Conservation (phyloP, 2,888 invertebrate species). For the Troilus luridus region DNA sequence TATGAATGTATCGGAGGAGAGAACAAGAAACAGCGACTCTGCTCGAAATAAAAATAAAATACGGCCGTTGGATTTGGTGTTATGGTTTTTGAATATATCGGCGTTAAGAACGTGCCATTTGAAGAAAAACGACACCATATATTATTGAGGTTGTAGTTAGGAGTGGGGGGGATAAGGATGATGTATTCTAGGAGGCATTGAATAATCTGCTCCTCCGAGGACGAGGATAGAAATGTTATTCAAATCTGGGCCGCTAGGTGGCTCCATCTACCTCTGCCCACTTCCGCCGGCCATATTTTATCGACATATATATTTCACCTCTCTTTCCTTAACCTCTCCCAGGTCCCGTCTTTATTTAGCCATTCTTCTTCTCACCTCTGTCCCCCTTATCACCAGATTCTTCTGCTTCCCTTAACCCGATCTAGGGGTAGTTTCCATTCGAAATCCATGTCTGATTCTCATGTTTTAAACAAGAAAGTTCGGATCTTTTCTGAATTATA, state of each 20-base stretch:
- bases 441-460: background rate
- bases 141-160: constrained; percentile 49
- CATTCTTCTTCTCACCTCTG: constrained; percentile 29
- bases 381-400: constrained; percentile 14
- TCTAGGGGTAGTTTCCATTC: background rate
- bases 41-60: constrained; percentile 33
- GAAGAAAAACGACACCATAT: constrained; percentile 38
- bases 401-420: background rate
- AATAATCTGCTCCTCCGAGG: constrained; percentile 36
- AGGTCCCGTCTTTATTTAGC: constrained; percentile 14
- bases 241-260: constrained; percentile 53
- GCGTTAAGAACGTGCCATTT: constrained; percentile 4
- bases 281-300: constrained; percentile 35
- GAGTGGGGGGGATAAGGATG: constrained; percentile 55
- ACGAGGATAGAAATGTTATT: constrained; percentile 53
- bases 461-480: background rate
- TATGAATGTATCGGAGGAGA: background rate
- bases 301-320: constrained; percentile 30
- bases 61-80: constrained; percentile 14
- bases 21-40: background rate
- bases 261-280: constrained; percentile 46
- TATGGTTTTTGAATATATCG: constrained; percentile 45
- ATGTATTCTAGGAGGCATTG: constrained; percentile 52
- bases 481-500: background rate
- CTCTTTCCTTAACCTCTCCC: constrained; percentile 30